Evolutionary conservation across 2,113 vertebrate species (phyloP).

Genomic region (Pelodiscus sinensis): DNA sequence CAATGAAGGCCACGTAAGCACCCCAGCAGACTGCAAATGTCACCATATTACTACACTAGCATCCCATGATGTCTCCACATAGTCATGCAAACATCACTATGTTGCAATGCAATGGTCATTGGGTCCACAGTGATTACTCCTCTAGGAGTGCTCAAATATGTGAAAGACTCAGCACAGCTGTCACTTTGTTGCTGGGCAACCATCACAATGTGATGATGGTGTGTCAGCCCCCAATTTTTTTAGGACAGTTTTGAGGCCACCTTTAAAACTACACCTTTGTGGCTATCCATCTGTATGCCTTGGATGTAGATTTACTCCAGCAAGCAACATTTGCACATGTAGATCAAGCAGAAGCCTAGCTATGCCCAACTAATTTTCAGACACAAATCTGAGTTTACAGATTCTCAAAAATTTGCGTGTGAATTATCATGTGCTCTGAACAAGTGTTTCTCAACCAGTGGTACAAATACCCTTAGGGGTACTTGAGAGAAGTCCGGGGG

Average conservation of each 20-base stretch:
- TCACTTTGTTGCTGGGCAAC: constrained; percentile 36
- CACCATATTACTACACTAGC: background rate
- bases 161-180: background rate
- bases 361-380: background rate
- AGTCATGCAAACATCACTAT: background rate
- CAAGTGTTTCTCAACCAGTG: too few relatives aligned
- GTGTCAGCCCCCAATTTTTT: background rate
- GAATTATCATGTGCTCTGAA: background rate
- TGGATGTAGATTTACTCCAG: background rate
- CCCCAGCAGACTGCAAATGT: background rate
- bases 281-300: background rate
- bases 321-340: background rate
- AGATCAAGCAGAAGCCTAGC: background rate
- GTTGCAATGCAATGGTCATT: constrained; percentile 18
- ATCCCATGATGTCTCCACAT: background rate
- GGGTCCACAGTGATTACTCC: constrained; percentile 5
- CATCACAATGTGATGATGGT: background rate
- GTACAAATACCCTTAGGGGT: too few relatives aligned
- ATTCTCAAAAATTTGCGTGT: background rate
- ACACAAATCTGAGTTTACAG: background rate
- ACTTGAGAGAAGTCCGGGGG: too few relatives aligned
- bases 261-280: background rate
- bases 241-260: background rate
- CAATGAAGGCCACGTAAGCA: background rate
- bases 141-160: constrained; percentile 37